Evolutionary conservation across 1,140 invertebrate species (phyloP).

Genomic region (Tetramorium parvispinum): DNA sequence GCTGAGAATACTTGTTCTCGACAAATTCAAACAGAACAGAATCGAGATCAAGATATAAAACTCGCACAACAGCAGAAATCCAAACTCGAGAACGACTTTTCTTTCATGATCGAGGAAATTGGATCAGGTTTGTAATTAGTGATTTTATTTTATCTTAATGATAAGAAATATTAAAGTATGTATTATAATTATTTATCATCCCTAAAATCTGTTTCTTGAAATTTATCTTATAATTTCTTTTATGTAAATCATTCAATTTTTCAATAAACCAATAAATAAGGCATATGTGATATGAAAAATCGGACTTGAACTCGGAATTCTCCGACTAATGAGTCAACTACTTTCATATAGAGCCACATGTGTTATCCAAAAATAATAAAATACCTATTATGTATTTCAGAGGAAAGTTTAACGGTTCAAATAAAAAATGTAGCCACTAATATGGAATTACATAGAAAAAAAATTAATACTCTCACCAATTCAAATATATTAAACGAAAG

Average conservation of each 20-base stretch:
- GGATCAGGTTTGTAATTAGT: conserved; percentile 82
- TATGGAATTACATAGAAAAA: conserved; percentile 59
- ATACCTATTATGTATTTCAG: conserved; percentile 54
- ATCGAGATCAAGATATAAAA: conserved; percentile 83
- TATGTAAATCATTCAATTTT: not conserved
- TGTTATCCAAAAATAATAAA: not conserved
- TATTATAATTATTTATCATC: not conserved
- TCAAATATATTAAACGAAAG: conserved; percentile 66
- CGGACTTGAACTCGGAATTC: not conserved
- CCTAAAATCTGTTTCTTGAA: not conserved
- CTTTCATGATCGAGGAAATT: conserved; percentile 80
- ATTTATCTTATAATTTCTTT: not conserved
- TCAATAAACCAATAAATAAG: not conserved
- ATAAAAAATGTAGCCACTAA: conserved; percentile 13
- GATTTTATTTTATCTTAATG: conserved; percentile 1
- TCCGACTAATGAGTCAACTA: not conserved
- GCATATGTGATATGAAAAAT: not conserved
- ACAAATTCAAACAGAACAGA: conserved; percentile 82
- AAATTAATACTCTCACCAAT: conserved; percentile 46
- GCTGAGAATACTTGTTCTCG: conserved; percentile 83
- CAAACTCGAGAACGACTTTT: conserved; percentile 85
- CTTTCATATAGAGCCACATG: not conserved
- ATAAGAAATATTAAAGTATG: not conserved
- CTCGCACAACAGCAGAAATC: conserved; percentile 84
- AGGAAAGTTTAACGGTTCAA: conserved; percentile 61